Base-by-base conservation (phyloP, 1,140 invertebrate genomes). In the Drosophila grimshawi region DNA sequence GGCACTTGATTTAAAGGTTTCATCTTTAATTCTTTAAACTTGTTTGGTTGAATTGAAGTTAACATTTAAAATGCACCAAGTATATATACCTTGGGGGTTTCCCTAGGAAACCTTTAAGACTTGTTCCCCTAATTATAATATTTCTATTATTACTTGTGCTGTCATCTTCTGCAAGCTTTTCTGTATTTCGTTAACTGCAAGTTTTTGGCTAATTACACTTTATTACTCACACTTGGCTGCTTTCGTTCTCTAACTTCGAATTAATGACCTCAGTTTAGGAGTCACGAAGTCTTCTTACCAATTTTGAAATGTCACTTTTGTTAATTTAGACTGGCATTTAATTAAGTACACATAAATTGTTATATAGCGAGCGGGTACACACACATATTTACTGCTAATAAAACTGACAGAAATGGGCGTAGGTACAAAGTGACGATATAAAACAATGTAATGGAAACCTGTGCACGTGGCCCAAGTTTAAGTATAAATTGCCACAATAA, bases 401-500 rank as follows among this genome's bases (percentile, higher is more conserved):
- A 46, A 61, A 70, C n/a, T 65, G 72, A 53, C 74, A 73, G 53
- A 39, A 33, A 49, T 45, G 29, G 19, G 27, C 33, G 27, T 35
- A 60, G n/a, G 48, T 43, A 48, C 41, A 71, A 65, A 71, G 49
- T 71, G 61, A 48, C 61, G 62, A 35, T 19, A 68, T 59, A 66
- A 62, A 70, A 59, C 56, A 64, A 68, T 55, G 61, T 63, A 68
- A 63, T 43, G 52, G 56, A 33, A 71, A 60, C 32, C 63, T 45
- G 52, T 37, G 59, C 66, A 57, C 46, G 51, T 57, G 70, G 48
- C 75, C 55, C 49, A 80, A 80, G 79, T 82, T 86, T 67, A 80
- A 70, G 65, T 83, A 88, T 83, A 89, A 88, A 88, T 83, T 75
- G 75, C 85, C 69, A 80, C 66, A 78, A 88, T 88, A 88, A 89